Evolutionary conservation across 2,888 invertebrate species (phyloP), one percentile per base, ranked within the genome.

Genomic region (Deilephila elpenor): DNA sequence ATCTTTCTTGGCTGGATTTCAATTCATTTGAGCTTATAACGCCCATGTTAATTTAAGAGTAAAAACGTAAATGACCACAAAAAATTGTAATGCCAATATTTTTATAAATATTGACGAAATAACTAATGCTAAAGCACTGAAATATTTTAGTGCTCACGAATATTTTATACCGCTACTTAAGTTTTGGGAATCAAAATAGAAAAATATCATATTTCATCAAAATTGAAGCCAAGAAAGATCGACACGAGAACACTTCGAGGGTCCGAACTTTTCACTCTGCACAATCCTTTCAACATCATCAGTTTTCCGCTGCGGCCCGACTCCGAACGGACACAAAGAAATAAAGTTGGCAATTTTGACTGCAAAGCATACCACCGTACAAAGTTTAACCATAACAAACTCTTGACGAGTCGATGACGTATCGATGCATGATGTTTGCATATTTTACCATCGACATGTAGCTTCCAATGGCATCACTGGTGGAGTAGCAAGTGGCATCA

Each of bases 321-420:
- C 51, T 17, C 17, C 14, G 14, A 44, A 51, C 67, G 51, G 44
- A 51, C 51, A 51, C 67, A 67, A 51, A 44, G n/a, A 56, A n/a
- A 32, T 64, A 64, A 44, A 67, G 51, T 67, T 51, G 67, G 44
- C 67, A 51, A 51, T 67, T 51, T 25, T 25, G 5, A 67, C 71
- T 8, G 37, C 25, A 64, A 34, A 77, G 70, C 79, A n/a, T 56
- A 60, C 60, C 60, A 60, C 32, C 32, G 20, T 20, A 51, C 6
- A 51, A 51, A 5, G 14, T 51, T 51, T 51, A 51, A 51, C 32
- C 4, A 32, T 32, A n/a, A 32, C 32, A 2, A 32, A 51, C 56
- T 56, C 17, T 53, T 17, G n/a, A 56, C 56, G n/a, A 14, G 14
- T 53, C 17, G 19, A n/a, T 44, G 44, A 44, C n/a, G n/a, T 56